Percentiles rank a stretch among this genome's conserved stretches.
Evolutionary conservation across 92 coral and sea anemone genomes (phyloP).

Genomic region (Meandrina meandrites): DNA sequence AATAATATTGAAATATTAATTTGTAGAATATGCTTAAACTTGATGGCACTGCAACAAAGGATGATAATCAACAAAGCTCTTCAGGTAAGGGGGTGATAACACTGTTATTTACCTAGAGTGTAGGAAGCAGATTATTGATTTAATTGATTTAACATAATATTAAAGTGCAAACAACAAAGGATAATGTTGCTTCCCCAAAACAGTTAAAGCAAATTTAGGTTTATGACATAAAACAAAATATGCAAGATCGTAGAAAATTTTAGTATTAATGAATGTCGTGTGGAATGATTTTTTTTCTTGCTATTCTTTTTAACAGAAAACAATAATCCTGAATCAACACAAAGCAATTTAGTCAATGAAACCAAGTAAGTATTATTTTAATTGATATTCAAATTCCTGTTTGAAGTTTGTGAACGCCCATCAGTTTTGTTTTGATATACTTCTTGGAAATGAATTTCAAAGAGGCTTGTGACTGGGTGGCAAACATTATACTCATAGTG

Average conservation of each 20-base stretch:
- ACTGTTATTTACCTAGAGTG: neutral
- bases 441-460: neutral
- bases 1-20: neutral
- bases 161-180: no score
- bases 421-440: neutral
- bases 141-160: no score
- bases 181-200: no score
- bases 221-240: neutral
- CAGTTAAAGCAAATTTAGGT: neutral
- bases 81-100: conserved; percentile 5
- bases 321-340: conserved; percentile 43
- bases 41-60: conserved; percentile 23
- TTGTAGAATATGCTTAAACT: conserved; percentile 11
- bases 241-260: no score
- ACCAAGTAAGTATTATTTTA: conserved; percentile 69
- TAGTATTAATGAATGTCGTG: no score
- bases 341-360: conserved; percentile 76
- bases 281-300: neutral
- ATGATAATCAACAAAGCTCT: conserved; percentile 13
- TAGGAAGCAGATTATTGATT: no score
- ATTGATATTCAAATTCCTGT: no score
- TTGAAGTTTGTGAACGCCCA: neutral
- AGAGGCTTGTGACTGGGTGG: neutral
- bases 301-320: conserved; percentile 14
- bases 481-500: neutral